Evolutionary conservation across 2,888 invertebrate species (phyloP).

Genomic region (Euclidia mi): DNA sequence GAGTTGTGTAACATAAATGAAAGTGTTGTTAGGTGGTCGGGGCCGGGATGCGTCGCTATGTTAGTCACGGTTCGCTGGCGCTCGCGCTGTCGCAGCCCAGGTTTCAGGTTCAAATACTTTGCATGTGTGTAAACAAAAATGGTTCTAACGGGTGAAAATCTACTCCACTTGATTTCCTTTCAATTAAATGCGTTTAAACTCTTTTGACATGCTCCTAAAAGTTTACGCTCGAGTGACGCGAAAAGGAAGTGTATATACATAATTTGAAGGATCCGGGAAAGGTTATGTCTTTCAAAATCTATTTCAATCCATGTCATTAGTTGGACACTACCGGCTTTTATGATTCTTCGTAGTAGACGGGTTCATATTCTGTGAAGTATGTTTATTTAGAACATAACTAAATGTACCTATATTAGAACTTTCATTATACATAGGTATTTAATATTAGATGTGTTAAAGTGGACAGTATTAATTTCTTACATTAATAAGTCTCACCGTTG

Average conservation of each 20-base stretch:
- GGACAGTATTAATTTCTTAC: neutral
- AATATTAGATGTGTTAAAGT: no score
- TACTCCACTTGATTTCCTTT: conserved; percentile 58
- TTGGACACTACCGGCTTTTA: neutral
- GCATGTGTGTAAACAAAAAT: conserved; percentile 58
- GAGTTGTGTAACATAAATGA: conserved; percentile 67
- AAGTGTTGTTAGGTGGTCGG: conserved; percentile 65
- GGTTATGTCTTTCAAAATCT: conserved; percentile 14
- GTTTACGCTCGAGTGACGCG: conserved; percentile 49
- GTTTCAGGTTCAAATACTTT: conserved; percentile 57
- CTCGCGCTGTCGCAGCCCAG: conserved; percentile 36
- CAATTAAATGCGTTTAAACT: conserved; percentile 62
- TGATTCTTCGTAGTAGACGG: neutral
- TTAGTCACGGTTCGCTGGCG: conserved; percentile 61
- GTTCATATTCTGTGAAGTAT: no score
- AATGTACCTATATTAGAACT: no score
- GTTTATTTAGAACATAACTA: no score
- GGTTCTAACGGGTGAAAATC: conserved; percentile 51
- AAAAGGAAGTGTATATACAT: conserved; percentile 35
- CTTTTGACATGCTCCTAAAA: conserved; percentile 55
- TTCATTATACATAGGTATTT: no score
- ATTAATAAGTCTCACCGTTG: neutral
- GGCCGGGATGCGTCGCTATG: conserved; percentile 52
- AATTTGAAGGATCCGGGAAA: conserved; percentile 19
- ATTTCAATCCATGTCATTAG: conserved; percentile 6